Evolutionary conservation across 1,140 invertebrate species (phyloP).

Genomic region (Antheraea mylitta): DNA sequence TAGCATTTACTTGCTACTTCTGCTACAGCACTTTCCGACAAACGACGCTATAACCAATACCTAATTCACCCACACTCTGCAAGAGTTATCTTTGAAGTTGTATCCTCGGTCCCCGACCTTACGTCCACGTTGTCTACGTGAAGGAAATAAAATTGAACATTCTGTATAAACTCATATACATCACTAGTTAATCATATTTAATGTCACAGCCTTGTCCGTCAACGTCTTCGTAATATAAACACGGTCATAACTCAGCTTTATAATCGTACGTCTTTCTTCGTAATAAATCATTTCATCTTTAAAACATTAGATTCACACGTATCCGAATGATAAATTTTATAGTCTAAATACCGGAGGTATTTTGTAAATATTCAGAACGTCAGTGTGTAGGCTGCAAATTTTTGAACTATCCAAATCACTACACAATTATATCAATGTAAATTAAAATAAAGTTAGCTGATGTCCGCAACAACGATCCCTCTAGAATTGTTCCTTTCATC

Average conservation of each 20-base stretch:
- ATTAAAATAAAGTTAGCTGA: too few relatives aligned
- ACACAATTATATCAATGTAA: too few relatives aligned
- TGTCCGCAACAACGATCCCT: too few relatives aligned
- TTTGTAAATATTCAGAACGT: not conserved
- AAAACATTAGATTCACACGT: not conserved
- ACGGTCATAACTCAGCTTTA: not conserved
- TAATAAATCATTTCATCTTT: not conserved
- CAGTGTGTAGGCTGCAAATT: not conserved
- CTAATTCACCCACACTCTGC: too few relatives aligned
- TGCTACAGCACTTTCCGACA: too few relatives aligned
- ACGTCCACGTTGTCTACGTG: too few relatives aligned
- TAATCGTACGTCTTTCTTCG: not conserved
- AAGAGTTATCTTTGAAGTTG: too few relatives aligned
- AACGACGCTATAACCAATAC: too few relatives aligned
- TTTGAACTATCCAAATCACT: not conserved
- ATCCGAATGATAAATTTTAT: not conserved
- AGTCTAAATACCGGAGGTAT: not conserved
- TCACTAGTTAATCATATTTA: not conserved
- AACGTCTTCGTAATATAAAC: not conserved
- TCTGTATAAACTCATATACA: not conserved
- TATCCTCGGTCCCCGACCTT: too few relatives aligned
- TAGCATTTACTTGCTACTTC: too few relatives aligned
- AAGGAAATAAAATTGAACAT: not conserved
- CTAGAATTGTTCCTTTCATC: too few relatives aligned
- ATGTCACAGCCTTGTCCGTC: constrained; percentile 1